Evolutionary conservation across 2,113 vertebrate species (phyloP).

Genomic region (Syngnathus scovelli): DNA sequence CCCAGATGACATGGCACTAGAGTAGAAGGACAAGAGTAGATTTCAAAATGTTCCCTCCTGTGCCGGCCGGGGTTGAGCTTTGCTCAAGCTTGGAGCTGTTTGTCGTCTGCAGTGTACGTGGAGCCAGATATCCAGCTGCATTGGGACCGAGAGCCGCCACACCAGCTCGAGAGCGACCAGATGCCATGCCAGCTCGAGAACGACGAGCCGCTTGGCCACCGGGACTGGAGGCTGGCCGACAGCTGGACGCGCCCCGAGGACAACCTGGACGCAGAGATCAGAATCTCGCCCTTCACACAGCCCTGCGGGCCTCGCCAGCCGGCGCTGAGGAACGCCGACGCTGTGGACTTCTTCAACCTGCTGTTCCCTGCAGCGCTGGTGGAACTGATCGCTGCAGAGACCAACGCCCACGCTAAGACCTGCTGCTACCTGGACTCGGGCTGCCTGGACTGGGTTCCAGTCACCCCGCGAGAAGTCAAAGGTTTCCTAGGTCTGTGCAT

Average conservation of each 20-base stretch:
- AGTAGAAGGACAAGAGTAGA: no score
- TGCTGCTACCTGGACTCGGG: slow-evolving; percentile 27
- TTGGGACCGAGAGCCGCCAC: slow-evolving; percentile 20
- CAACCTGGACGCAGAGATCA: rapidly evolving
- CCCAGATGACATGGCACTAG: no score
- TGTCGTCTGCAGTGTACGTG: slow-evolving; percentile 49
- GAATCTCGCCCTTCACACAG: slow-evolving; percentile 39
- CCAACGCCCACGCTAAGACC: slow-evolving; percentile 59
- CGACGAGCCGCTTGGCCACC: slow-evolving; percentile 22
- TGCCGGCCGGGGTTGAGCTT: neutral
- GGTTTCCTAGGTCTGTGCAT: slow-evolving; percentile 70
- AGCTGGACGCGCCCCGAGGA: slow-evolving; percentile 35
- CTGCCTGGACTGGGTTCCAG: slow-evolving; percentile 56
- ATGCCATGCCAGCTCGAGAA: neutral
- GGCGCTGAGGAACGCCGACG: slow-evolving; percentile 56
- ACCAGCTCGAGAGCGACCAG: neutral
- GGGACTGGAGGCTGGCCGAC: slow-evolving; percentile 50
- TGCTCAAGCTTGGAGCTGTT: neutral
- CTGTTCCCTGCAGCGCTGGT: slow-evolving; percentile 58
- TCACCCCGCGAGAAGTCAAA: slow-evolving; percentile 57
- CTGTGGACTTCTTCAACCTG: slow-evolving; percentile 71
- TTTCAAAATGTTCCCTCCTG: no score
- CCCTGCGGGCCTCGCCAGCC: slow-evolving; percentile 52
- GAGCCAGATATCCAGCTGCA: slow-evolving; percentile 67
- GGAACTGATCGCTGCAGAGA: slow-evolving; percentile 64